phyloP scores from a whole-genome alignment of 2,113 vertebrate species.

The Trichechus manatus region DNA sequence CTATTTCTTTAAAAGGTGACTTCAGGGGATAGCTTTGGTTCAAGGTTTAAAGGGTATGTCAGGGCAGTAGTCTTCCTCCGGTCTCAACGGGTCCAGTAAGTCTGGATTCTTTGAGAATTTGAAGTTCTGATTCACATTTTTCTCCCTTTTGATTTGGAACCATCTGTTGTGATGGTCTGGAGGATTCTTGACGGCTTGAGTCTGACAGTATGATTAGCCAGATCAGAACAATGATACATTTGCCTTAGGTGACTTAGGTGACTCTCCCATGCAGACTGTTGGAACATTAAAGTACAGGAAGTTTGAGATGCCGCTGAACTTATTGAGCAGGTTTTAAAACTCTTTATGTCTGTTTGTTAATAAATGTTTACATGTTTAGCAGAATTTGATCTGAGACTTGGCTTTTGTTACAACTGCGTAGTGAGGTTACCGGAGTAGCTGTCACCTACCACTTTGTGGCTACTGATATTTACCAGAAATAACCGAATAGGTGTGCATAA shows the following conservation, averaged over 20 bases:
- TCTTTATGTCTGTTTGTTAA: background rate
- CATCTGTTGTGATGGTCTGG: background rate
- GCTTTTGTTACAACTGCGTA: background rate
- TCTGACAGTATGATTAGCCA: background rate
- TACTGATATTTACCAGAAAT: conserved; percentile 2
- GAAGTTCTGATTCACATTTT: background rate
- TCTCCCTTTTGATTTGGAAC: too few relatives aligned
- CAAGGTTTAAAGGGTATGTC: background rate
- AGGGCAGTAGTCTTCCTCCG: background rate
- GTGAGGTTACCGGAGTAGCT: background rate
- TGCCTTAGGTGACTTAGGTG: background rate
- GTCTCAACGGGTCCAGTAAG: background rate
- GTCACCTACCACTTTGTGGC: background rate
- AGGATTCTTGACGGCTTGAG: background rate
- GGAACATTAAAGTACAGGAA: background rate
- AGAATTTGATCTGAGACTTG: background rate
- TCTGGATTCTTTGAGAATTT: background rate
- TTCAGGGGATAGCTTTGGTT: background rate
- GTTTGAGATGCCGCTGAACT: background rate
- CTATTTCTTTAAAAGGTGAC: background rate
- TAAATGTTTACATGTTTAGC: background rate
- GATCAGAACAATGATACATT: background rate
- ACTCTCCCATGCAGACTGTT: background rate
- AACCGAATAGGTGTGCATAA: background rate
- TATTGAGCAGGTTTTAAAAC: background rate